Base-by-base conservation (phyloP, 2,888 invertebrate species). In the Perdita meconis region DNA sequence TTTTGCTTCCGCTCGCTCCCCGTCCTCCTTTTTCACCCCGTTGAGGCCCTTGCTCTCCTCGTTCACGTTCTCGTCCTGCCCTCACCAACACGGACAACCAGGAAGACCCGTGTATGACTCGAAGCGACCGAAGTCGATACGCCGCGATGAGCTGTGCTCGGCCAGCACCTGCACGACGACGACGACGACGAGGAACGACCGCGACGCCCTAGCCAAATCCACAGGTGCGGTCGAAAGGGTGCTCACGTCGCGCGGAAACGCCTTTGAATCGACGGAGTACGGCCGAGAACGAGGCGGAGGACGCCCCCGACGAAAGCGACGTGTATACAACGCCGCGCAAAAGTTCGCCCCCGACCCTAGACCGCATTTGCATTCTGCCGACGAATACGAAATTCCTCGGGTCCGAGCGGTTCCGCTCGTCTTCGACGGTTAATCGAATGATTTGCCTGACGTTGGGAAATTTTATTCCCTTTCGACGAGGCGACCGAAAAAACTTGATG, bases 151-250 rank as follows among this genome's bases (percentile, higher is more conserved):
- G 59, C 38, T 60, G 55, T 51, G 2, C 50, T 12, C 10, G 8
- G 47, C n/a, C 19, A 51, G 34, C 44, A 65, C 55, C 64, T 73
- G 74, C 59, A 55, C 65, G 71, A 76, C 42, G 26, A 30, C 22
- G 26, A 51, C 74, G 57, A 72, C 67, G 70, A 70, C 64, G 56
- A 19, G n/a, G n/a, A n/a, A 55, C 65, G 71, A 76, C 42, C 22
- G 22, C 22, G 26, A 51, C 74, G 57, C 69, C 67, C 64, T 50
- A 19, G 66, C 60, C 73, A 82, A 83, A 83, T 84, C 84, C 83
- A 83, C 84, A 84, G 84, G 84, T 84, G 84, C 73, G 78, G 78
- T 76, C 83, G 72, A 77, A 83, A 81, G 81, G 83, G 81, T 83
- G 78, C 71, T 81, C 81, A 72, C 61, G 76, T 78, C 78, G 81